phyloP scores from a whole-genome alignment of 2,797 vertebrate genomes.

The Typhlichthys subterraneus region DNA sequence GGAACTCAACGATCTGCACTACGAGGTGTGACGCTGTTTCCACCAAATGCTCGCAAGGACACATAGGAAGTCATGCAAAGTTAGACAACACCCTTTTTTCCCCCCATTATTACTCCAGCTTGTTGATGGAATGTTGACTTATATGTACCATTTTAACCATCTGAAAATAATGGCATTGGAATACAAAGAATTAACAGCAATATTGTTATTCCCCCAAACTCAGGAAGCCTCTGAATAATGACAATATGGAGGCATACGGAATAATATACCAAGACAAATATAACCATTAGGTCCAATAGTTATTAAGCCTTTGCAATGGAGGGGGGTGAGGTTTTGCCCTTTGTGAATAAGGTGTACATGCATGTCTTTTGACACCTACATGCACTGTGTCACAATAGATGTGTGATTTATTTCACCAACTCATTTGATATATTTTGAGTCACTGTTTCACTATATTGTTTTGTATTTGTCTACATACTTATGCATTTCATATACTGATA shows the following conservation, averaged over 20 bases:
- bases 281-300: background rate
- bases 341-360: constrained; percentile 38
- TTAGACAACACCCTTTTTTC: background rate
- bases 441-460: constrained; percentile 56
- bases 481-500: constrained; percentile 35
- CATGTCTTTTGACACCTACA: constrained; percentile 56
- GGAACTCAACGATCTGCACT: constrained; percentile 93
- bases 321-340: constrained; percentile 5
- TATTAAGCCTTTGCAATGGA: constrained; percentile 1
- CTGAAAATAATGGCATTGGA: constrained; percentile 22
- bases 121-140: background rate
- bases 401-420: constrained; percentile 32
- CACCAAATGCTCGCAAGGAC: constrained; percentile 11
- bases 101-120: background rate
- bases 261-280: constrained; percentile 14
- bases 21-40: constrained; percentile 79
- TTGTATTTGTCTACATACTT: constrained; percentile 43
- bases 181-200: constrained; percentile 67
- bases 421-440: constrained; percentile 36
- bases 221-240: constrained; percentile 70
- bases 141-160: background rate
- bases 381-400: constrained; percentile 37
- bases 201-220: constrained; percentile 68
- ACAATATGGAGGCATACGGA: constrained; percentile 6
- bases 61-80: background rate